Base-by-base conservation (phyloP, 37 sponge, comb jelly and placozoan species). In the Halichondria panicea region DNA sequence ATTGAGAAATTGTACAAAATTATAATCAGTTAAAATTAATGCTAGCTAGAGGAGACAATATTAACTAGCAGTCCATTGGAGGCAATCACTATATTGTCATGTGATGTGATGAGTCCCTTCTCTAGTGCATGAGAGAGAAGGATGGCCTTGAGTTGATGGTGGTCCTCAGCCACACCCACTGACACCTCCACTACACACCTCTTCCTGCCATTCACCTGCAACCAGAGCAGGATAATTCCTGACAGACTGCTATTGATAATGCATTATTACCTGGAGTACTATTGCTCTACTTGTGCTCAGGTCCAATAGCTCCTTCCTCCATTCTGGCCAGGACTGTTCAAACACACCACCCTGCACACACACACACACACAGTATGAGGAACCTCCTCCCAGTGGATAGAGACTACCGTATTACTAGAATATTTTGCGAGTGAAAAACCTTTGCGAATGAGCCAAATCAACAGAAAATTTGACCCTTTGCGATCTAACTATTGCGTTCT, bases 171-270 rank as follows among this genome's bases (percentile, higher is more conserved):
- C 0, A 58, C 12, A 0, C 7, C 41, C 2, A 43, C 11, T 2
- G 75, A 43, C 6, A 74, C 28, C 5, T 36, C 9, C 21, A 59
- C 32, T 9, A 15, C n/a, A 0, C 37, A 3, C 62, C 60, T 37
- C 43, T 74, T 74, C 1, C 25, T 5, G 0, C 75, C 75, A 37
- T 74, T 74, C 43, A 59, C 25, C 59, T 74, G 41, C 3, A 54
- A 28, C 32, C 6, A 35, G 57, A n/a, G n/a, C n/a, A n/a, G n/a
- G n/a, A n/a, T n/a, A n/a, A n/a, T n/a, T n/a, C n/a, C n/a, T n/a
- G n/a, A n/a, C n/a, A n/a, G n/a, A n/a, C n/a, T n/a, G n/a, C n/a
- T n/a, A n/a, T n/a, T n/a, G n/a, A n/a, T n/a, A n/a, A n/a, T n/a
- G n/a, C n/a, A n/a, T n/a, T 31, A 33, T 63, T 7, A 63, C 63